phyloP scores from a whole-genome alignment of 2,113 vertebrate genomes.

The Macaca mulatta region DNA sequence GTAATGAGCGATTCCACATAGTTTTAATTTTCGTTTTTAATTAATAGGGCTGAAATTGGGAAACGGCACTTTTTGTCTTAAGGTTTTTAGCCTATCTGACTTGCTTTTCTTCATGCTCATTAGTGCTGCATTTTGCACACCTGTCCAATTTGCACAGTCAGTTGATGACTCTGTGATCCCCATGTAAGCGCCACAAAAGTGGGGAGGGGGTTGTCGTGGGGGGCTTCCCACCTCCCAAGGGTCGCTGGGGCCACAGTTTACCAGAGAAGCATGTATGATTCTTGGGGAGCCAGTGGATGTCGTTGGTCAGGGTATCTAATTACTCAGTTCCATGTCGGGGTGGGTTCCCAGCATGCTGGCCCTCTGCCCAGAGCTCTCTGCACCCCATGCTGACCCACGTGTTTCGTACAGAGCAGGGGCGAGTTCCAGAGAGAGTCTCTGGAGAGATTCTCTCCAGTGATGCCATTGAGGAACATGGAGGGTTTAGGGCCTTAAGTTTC shows the following conservation, averaged over 20 bases:
- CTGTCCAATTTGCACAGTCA: background rate
- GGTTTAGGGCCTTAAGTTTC: background rate
- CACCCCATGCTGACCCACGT: accelerated
- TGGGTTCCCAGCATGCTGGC: accelerated
- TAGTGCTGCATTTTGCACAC: background rate
- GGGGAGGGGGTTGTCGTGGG: background rate
- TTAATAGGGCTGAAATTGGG: background rate
- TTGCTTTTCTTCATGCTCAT: background rate
- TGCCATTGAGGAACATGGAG: background rate
- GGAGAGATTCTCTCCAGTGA: too few species aligned
- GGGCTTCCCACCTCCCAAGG: background rate
- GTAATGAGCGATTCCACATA: background rate
- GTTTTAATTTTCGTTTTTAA: conserved; percentile 32
- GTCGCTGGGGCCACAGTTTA: accelerated
- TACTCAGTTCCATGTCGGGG: accelerated
- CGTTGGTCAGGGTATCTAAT: accelerated
- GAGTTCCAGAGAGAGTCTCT: too few species aligned
- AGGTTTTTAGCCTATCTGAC: background rate
- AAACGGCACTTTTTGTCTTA: background rate
- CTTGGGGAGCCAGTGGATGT: background rate
- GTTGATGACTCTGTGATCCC: background rate
- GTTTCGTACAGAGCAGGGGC: accelerated
- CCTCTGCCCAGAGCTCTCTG: accelerated
- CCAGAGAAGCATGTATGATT: accelerated
- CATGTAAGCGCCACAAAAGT: accelerated